Percentiles rank a stretch among this genome's conserved stretches.
These are phyloP conservation scores for Hyposmocoma kahamanoa DNA, from an alignment of 1,140 invertebrate genomes.

Conservation along the genomic window DNA sequence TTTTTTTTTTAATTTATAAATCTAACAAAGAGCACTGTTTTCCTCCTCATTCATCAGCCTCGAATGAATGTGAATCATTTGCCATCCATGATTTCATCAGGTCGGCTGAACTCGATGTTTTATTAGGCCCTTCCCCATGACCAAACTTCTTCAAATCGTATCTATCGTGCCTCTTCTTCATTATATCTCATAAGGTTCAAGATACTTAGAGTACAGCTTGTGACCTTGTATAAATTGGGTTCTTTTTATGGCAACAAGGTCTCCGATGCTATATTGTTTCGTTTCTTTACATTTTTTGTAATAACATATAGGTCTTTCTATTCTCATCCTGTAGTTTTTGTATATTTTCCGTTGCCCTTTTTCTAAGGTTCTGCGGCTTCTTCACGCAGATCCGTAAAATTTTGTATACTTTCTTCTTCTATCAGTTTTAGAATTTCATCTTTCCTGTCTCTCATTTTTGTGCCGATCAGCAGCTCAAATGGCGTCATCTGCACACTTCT, in stretches of 20 bases:
- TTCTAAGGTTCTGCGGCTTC: conserved; percentile 17
- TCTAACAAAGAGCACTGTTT: no score
- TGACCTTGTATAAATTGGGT: conserved; percentile 41
- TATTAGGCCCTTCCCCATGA: conserved; percentile 11
- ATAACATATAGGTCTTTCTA: conserved; percentile 15
- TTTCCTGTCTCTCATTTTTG: conserved; percentile 27
- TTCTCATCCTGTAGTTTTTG: conserved; percentile 46
- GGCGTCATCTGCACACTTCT: conserved; percentile 36
- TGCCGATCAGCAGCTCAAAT: conserved; percentile 38
- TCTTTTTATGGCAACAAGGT: conserved; percentile 47
- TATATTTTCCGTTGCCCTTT: conserved; percentile 31
- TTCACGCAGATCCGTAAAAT: not conserved
- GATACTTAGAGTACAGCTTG: conserved; percentile 43
- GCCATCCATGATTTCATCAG: conserved; percentile 21
- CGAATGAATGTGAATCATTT: no score
- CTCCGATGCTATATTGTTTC: conserved; percentile 27
- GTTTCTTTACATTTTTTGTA: conserved; percentile 31
- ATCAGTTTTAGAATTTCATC: conserved; percentile 13
- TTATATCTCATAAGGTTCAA: conserved; percentile 46
- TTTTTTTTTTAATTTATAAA: no score
- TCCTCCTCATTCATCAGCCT: no score
- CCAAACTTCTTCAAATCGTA: conserved; percentile 18
- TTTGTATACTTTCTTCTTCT: not conserved
- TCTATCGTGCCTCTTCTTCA: conserved; percentile 24
- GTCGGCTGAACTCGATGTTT: conserved; percentile 14